Conservation (phyloP, 35 echinoderm and acorn worm genomes). For the Lytechinus variegatus region DNA sequence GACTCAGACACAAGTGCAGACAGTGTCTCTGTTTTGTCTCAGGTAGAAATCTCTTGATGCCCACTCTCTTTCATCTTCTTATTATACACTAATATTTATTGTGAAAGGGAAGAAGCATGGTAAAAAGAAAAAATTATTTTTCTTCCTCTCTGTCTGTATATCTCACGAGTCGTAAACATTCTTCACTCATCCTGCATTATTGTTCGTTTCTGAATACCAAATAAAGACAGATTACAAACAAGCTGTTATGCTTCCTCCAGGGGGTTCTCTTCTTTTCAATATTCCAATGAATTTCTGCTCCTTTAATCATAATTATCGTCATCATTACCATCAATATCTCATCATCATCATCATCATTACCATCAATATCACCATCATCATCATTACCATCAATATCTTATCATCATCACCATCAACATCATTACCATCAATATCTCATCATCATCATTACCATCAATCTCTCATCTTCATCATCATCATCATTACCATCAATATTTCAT, state of each 20-base stretch:
- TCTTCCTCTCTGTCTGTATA: neutral
- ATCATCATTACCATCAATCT: neutral
- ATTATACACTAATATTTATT: neutral
- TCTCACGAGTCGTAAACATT: neutral
- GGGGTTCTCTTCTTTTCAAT: no score
- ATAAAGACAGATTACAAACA: no score
- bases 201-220: neutral
- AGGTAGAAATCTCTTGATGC: neutral
- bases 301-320: no score
- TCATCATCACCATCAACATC: neutral
- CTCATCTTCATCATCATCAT: neutral
- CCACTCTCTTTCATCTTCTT: neutral
- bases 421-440: no score
- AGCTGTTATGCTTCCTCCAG: no score
- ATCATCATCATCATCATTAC: no score
- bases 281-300: no score
- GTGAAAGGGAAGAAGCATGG: no score
- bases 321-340: neutral
- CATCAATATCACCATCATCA: neutral
- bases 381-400: neutral
- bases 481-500: neutral
- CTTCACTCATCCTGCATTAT: neutral
- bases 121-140: neutral
- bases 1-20: neutral
- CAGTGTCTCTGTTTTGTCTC: neutral